Base-by-base conservation (phyloP, 2,113 vertebrate genomes). In the Prochilodus magdalenae region DNA sequence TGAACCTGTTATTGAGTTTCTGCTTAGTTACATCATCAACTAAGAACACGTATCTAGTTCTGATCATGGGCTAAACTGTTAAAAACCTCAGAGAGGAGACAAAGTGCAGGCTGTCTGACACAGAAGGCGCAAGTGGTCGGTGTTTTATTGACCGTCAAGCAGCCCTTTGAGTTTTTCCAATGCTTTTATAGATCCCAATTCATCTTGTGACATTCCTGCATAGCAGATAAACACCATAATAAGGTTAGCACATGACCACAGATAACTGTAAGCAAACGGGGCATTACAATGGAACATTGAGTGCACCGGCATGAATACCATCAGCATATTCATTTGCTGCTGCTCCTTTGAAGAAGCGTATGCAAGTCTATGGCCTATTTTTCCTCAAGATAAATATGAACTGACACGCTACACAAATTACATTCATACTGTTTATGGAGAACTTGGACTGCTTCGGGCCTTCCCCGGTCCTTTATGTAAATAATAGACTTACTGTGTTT, bases 141-240 rank as follows among this genome's bases (percentile, higher is more conserved):
- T 14, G 53, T 22, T 4, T 7, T 22, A 55, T 4, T 22, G 53
- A 14, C 53, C 22, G 4, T 22, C 22, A 14, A 55, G 53, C 57
- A 60, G 30, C 30, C 7, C 18, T 22, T 40, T 22, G 8, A 67
- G 18, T 44, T 36, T 36, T 12, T 24, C 5, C 33, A 67, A 12
- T 67, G 16, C 20, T 44, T 70, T n/a, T 44, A 4, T 22, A n/a
- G 20, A 44, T 44, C 20, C 14, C 15, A n/a, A 13, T 70, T 24
- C 14, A 70, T 36, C 66, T 44, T 69, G 66, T 70, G 66, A 70
- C 66, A 44, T 40, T 14, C 66, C 66, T 70, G 22, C 33, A 70
- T n/a, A 22, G 30, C 18, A 36, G n/a, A 69, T 16, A 44, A 70
- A 22, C n/a, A 24, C 33, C 33, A 14, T 16, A 24, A 13, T n/a